Evolutionary conservation across 2,888 invertebrate genomes (phyloP), one percentile per base, ranked within the genome.

Genomic region (Marasmarcha lunaedactyla): DNA sequence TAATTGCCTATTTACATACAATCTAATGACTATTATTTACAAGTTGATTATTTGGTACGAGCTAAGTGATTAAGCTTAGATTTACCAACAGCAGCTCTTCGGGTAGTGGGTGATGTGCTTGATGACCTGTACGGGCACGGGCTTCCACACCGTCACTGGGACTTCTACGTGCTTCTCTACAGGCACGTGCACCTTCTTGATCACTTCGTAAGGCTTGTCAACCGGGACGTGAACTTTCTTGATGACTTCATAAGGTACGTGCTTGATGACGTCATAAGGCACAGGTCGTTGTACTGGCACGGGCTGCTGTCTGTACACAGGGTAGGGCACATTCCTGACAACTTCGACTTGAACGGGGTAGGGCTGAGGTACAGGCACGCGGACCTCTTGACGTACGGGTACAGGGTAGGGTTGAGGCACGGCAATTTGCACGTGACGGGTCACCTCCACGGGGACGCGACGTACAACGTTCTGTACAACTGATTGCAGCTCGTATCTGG

Each of bases 21-120:
- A 54, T 20, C 74, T 79, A 77, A 63, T 76, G 74, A 72, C 79
- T 79, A 79, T 69, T 30, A 77, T 77, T 76, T 79, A 79, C 77
- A 83, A 52, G 72, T 67, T 71, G 70, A 73, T 69, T 81, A 79
- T 78, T 78, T 79, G 77, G 79, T 67, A 71, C 67, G 59, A 70
- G 62, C 55, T 64, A 55, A 42, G 49, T 46, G 4, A 12, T 5
- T 4, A 14, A 45, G 45, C 39, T 33, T 44, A 44, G 9, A 5
- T 52, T 73, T 53, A 81, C 76, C 81, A 79, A 55, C 79, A 73
- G 56, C 74, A 71, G 58, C 65, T 69, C 63, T 81, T 79, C 51
- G 79, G 66, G 66, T 81, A 79, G 53, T 83, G 83, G 45, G 79
- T 81, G 37, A 83, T 67, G 59, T 83, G 83, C 47, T 83, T 83